Evolutionary conservation across 2,888 invertebrate species (phyloP), one percentile per base, ranked within the genome.

Genomic region (Geotrupes spiniger): DNA sequence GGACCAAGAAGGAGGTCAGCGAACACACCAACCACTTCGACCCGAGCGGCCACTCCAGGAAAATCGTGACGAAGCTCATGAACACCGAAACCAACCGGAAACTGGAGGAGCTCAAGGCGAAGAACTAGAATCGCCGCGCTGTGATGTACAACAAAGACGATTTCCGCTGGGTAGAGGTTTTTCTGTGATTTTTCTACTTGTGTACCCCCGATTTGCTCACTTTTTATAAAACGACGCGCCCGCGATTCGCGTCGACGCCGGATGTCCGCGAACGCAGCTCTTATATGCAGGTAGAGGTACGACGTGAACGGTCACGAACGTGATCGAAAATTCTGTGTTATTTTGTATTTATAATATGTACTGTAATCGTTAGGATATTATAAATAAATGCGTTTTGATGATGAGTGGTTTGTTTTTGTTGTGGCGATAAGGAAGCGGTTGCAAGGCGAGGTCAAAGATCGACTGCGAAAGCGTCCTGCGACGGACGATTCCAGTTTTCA

Each of bases 21-120:
- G 85, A 85, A 61, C 91, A 95, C 74, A 92, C 92, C 31, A 94
- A 95, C 75, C 92, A 92, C 74, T 84, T 83, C 74, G 94, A 95
- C 74, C 93, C 94, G 53, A 85, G 84, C 67, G 95, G 95, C 60
- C 94, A 96, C 81, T 90, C 91, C 42, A 85, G 95, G 73, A 96
- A 96, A 79, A 85, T 92, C 69, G 78, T 87, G 26, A 89, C 87
- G 48, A 93, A 93, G 74, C 71, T 92, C 57, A 81, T 84, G 71
- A 93, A 93, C 72, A 85, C 90, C 25, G 88, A 92, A 72, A 83
- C 81, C 61, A 91, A 92, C 71, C 87, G 85, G 72, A 87, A 88
- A 65, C 68, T 71, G 14, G 66, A 64, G 29, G 21, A n/a, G n/a
- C 63, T 66, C 27, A 76, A 76, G 59, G 58, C 65, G 46, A 70